Evolutionary conservation across 2,113 vertebrate species (phyloP), one percentile per base, ranked within the genome.

Genomic region (Bettongia penicillata): DNA sequence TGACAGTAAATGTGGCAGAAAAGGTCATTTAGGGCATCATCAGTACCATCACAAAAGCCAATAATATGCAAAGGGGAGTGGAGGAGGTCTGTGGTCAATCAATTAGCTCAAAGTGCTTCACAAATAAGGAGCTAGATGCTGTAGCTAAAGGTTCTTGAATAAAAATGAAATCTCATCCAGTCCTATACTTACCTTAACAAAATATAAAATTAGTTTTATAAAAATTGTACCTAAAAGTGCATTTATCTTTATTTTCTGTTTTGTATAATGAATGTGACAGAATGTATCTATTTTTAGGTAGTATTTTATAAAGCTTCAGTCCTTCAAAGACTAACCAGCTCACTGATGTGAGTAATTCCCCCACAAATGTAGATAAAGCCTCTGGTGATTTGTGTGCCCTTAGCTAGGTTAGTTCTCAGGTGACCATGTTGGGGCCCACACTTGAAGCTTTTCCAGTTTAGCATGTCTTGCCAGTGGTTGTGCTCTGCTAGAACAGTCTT

Each of bases 171-270:
- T 91, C 16, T 51, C 16, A 93, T 89, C 22, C 26, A 93, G 93
- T 16, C 7, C 37, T 84, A 43, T 84, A 8, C 19, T 84, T 43
- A 23, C n/a, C 37, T 37, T 77, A 96, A 5, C 0, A 57, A 57
- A 53, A 68, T 26, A 94, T 84, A 92, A 96, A 93, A 94, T 51
- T 53, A 55, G 25, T 31, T 93, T 95, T 90, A 90, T 77, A 93
- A 96, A 77, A 93, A 9, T 93, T 96, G 19, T 22, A 37, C 89
- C 95, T 91, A 51, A 95, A 96, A 93, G n/a, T 55, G 91, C 90
- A 84, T 95, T 95, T 90, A 93, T n/a, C 94, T 96, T 95, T 91
- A 93, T n/a, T 48, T 48, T 95, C n/a, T 84, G n/a, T 84, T 96
- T 96, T 90, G 48, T 77, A 47, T 95, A 96, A 96, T 37, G 92